A percentile compares a stretch with the other conserved stretches of the same genome.
Conservation (phyloP, 2,113 vertebrate species). For the Macaca nemestrina region DNA sequence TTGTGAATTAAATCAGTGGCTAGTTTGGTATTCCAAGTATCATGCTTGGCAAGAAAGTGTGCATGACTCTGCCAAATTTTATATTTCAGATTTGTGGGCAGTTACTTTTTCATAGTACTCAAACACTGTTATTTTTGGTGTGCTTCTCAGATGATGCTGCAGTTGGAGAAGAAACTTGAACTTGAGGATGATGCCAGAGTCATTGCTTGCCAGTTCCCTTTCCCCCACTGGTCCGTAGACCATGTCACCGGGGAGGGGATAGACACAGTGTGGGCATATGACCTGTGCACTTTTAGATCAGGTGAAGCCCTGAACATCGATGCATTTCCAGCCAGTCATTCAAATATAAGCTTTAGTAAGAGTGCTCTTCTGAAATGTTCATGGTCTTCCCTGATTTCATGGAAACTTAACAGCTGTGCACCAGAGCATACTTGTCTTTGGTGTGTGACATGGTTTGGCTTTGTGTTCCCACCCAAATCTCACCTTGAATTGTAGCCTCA, state of each 20-base stretch:
- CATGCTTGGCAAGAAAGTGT: too few species aligned
- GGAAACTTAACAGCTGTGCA: background rate
- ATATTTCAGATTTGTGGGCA: too few species aligned
- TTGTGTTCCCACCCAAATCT: too few species aligned
- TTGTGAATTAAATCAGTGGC: too few species aligned
- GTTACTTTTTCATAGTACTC: too few species aligned
- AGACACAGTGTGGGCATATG: slow-evolving; percentile 95
- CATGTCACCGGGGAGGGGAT: slow-evolving; percentile 89
- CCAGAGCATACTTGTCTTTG: background rate
- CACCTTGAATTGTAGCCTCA: too few species aligned
- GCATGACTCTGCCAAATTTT: too few species aligned
- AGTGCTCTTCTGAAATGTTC: background rate
- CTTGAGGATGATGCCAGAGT: slow-evolving; percentile 87
- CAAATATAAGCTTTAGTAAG: accelerated
- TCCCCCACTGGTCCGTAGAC: slow-evolving; percentile 93
- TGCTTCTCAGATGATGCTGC: slow-evolving; percentile 85
- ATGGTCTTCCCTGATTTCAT: background rate
- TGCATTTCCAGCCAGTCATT: accelerated
- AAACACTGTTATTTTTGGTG: too few species aligned
- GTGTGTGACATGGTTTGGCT: too few species aligned
- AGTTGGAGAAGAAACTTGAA: slow-evolving; percentile 91
- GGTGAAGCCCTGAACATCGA: background rate
- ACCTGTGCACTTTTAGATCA: slow-evolving; percentile 81
- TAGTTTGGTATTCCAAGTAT: too few species aligned
- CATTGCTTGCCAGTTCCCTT: slow-evolving; percentile 96